Conservation (phyloP, 2,888 invertebrate species). For the Zygothrica quintamaculata region DNA sequence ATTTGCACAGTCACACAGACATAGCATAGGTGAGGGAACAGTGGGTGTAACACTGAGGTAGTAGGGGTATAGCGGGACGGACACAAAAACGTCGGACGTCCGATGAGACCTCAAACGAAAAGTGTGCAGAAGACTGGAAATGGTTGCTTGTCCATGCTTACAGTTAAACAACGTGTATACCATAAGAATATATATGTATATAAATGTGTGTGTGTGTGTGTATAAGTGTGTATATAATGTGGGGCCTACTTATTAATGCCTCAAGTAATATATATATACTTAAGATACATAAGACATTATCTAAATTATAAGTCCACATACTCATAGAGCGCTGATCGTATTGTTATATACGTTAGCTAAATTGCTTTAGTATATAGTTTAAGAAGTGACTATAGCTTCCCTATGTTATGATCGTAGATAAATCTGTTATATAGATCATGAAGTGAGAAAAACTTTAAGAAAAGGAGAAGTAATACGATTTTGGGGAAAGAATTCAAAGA, state of each 20-base stretch:
- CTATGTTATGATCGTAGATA: no score
- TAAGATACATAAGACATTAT: neutral
- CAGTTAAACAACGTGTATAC: slow-evolving; percentile 44
- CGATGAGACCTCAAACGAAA: slow-evolving; percentile 32
- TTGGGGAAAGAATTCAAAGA: no score
- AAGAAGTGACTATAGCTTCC: no score
- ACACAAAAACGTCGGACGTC: slow-evolving; percentile 31
- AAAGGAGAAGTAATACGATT: no score
- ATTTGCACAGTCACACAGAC: slow-evolving; percentile 66
- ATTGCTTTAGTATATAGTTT: no score
- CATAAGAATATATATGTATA: neutral
- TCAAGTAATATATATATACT: no score
- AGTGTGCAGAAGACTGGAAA: slow-evolving; percentile 42
- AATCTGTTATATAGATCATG: no score
- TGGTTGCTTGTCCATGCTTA: slow-evolving; percentile 37
- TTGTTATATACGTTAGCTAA: no score
- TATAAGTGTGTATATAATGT: slow-evolving; percentile 28
- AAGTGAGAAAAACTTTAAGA: no score
- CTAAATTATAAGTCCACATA: slow-evolving; percentile 40
- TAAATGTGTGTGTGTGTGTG: slow-evolving; percentile 18
- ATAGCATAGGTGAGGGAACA: neutral
- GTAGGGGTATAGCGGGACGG: slow-evolving; percentile 1
- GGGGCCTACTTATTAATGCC: no score
- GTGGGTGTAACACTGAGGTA: neutral
- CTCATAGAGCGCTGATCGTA: no score